Evolutionary conservation across 2,113 vertebrate species (phyloP).

Genomic region (Trogon surrucura): DNA sequence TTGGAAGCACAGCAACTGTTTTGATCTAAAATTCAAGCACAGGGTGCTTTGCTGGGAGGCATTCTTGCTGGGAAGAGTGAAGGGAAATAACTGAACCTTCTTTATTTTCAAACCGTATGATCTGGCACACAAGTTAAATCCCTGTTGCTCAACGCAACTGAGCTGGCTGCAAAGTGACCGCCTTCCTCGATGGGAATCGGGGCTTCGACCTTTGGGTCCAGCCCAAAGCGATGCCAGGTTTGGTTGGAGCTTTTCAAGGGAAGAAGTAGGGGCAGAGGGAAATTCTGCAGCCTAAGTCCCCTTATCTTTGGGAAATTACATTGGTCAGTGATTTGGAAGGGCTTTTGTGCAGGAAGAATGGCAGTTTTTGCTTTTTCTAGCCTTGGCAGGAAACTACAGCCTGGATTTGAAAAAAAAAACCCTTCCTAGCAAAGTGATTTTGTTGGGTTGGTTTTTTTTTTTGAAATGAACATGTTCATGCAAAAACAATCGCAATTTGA

Average conservation of each 20-base stretch:
- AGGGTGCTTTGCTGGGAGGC: slow-evolving; percentile 31
- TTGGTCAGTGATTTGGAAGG: neutral
- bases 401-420: neutral
- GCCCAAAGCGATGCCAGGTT: neutral
- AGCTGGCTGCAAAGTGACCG: neutral
- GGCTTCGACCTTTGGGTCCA: neutral
- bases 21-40: slow-evolving; percentile 23
- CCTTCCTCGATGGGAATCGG: neutral
- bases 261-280: neutral
- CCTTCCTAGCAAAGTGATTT: neutral
- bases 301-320: neutral
- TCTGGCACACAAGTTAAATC: neutral
- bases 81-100: slow-evolving; percentile 9
- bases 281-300: neutral
- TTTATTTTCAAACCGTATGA: neutral
- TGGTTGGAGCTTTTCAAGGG: neutral
- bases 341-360: neutral
- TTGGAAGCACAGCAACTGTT: slow-evolving; percentile 7
- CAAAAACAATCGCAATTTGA: neutral
- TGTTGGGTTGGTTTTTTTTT: neutral
- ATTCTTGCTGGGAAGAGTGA: slow-evolving; percentile 3
- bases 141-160: neutral
- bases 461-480: neutral
- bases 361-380: neutral
- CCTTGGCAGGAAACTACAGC: neutral